Percentiles rank a stretch among this genome's conserved stretches.
phyloP scores from a whole-genome alignment of 2,113 vertebrate species.

The Peromyscus polionotus region DNA sequence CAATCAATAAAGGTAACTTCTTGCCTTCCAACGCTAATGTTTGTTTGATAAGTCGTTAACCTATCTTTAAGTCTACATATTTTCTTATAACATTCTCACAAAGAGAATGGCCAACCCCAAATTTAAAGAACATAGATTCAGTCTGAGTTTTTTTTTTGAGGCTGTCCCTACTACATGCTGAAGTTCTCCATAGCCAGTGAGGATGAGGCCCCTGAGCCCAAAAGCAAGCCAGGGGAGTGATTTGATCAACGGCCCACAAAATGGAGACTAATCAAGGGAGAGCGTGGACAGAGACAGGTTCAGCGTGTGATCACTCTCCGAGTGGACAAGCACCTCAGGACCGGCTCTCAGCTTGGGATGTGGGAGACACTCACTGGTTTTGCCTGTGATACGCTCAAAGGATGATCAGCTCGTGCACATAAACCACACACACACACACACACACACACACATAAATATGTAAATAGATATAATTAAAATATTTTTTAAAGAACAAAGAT shows the following conservation, averaged over 20 bases:
- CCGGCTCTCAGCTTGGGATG: neutral
- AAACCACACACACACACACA: neutral
- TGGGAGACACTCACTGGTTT: neutral
- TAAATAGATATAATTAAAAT: neutral
- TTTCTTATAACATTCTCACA: conserved; percentile 25
- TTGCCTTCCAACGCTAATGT: conserved; percentile 32
- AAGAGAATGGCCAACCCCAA: conserved; percentile 15
- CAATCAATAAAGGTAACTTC: conserved; percentile 3
- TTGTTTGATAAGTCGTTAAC: neutral
- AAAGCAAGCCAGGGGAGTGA: neutral
- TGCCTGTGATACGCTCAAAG: neutral
- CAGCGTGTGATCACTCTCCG: neutral
- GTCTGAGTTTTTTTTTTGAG: neutral
- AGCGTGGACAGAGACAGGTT: neutral
- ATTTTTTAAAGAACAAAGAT: neutral
- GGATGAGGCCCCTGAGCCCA: neutral
- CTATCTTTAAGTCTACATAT: neutral
- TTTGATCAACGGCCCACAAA: neutral
- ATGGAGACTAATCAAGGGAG: no score
- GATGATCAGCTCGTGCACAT: neutral
- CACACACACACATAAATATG: neutral
- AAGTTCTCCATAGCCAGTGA: neutral
- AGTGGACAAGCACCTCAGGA: neutral
- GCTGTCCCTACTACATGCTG: neutral
- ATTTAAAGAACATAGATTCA: conserved; percentile 50